phyloP scores from a whole-genome alignment of 2,888 invertebrate genomes.

The Oasisia sp. region DNA sequence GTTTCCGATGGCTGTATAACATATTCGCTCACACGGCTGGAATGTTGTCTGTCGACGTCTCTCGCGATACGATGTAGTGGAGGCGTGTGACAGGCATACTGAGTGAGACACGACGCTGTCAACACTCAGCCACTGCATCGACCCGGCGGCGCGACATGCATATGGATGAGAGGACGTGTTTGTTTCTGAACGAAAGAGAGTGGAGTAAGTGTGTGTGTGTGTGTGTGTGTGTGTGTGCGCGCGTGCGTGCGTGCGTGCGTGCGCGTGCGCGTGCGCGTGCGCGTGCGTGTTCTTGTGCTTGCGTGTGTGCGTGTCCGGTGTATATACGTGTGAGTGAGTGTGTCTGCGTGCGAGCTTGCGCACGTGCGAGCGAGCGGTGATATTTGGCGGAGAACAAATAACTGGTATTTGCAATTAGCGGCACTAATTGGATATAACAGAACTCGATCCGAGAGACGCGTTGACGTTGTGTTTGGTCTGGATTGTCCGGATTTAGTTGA shows the following conservation, averaged over 20 bases:
- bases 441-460: background rate
- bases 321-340: too few species aligned
- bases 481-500: background rate
- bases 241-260: background rate
- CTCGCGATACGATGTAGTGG: background rate
- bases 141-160: background rate
- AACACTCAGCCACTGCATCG: background rate
- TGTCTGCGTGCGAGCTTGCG: too few species aligned
- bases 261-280: background rate
- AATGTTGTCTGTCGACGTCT: background rate
- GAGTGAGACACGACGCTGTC: background rate
- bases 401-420: background rate
- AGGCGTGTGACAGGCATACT: background rate
- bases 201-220: background rate
- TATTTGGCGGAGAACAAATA: background rate
- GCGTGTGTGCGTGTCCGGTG: too few species aligned
- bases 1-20: constrained; percentile 5
- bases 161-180: background rate
- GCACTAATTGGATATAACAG: background rate
- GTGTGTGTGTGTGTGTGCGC: background rate
- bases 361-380: background rate
- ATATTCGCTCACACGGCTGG: constrained; percentile 7
- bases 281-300: background rate
- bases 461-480: background rate
- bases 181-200: background rate